Evolutionary conservation across 2,888 invertebrate genomes (phyloP), one percentile per base, ranked within the genome.

Genomic region (Chromoteleia sp.): DNA sequence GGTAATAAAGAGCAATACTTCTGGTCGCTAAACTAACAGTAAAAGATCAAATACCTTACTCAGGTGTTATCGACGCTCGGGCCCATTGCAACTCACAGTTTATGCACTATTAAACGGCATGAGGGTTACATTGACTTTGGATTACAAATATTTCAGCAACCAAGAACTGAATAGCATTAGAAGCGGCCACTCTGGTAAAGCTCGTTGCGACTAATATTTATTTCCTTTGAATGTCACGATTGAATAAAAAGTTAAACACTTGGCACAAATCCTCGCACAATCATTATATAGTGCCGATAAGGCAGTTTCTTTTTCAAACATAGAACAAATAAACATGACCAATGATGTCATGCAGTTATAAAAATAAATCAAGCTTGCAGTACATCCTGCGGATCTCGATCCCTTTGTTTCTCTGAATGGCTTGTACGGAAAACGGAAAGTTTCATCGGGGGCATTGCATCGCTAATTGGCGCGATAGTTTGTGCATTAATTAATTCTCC

Each of bases 371-470:
- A 43, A 41, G 41, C 45, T 48, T 61, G 25, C 19, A 29, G 58
- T 41, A 30, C 41, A 50, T 65, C 63, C 70, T 65, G 41, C 70
- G 77, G 48, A 61, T 56, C 63, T 68, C 56, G 61, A 58, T 73
- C 76, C 77, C 81, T 81, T 81, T 81, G 81, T 81, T 70, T 70
- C 77, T 71, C 56, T 48, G 77, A 68, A 67, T 67, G 73, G 39
- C 45, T 21, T 12, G 45, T 10, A 52, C 65, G 74, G 77, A 84
- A 87, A 85, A 83, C 83, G 88, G 88, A 88, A 88, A 87, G 83
- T 87, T 88, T 85, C 84, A 82, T 83, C 84, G 86, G 83, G 86
- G 85, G 86, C 86, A 87, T 86, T 86, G 88, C 85, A 85, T 87
- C 84, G 85, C 86, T 87, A 87, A 88, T 87, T 87, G 85, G 77